Evolutionary conservation across 2,797 vertebrate genomes (phyloP).

Genomic region (Tangara arthus): DNA sequence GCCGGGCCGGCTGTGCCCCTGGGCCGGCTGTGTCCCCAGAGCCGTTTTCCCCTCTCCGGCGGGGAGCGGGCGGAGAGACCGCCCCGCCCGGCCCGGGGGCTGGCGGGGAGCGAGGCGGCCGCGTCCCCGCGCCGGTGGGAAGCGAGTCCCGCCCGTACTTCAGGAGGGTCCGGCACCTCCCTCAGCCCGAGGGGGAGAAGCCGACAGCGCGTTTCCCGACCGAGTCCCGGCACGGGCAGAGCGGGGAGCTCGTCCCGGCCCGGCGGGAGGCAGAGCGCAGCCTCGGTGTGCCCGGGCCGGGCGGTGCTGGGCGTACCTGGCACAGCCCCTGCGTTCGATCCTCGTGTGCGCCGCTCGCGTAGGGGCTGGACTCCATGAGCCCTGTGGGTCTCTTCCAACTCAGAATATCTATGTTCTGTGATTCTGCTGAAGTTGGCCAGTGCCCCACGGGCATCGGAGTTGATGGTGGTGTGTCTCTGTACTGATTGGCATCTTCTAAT

Average conservation of each 20-base stretch:
- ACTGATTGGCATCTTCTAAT: background rate
- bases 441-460: background rate
- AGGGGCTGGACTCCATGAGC: background rate
- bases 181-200: background rate
- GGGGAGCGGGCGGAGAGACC: fast-evolving
- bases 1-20: too few relatives aligned
- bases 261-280: background rate
- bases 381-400: background rate
- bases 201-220: fast-evolving
- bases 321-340: fast-evolving
- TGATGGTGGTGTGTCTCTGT: background rate
- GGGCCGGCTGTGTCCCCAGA: background rate
- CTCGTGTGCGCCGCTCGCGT: background rate
- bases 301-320: fast-evolving
- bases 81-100: too few relatives aligned
- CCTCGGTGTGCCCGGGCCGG: fast-evolving
- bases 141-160: fast-evolving
- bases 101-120: background rate
- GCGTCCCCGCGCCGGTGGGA: background rate
- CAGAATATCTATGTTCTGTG: too few relatives aligned
- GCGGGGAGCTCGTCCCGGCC: background rate
- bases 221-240: background rate
- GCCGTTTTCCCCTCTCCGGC: fast-evolving
- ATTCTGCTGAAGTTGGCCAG: background rate
- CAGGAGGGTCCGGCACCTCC: background rate